phyloP scores from a whole-genome alignment of 2,797 vertebrate species.

The Melanotaenia trifasciata region DNA sequence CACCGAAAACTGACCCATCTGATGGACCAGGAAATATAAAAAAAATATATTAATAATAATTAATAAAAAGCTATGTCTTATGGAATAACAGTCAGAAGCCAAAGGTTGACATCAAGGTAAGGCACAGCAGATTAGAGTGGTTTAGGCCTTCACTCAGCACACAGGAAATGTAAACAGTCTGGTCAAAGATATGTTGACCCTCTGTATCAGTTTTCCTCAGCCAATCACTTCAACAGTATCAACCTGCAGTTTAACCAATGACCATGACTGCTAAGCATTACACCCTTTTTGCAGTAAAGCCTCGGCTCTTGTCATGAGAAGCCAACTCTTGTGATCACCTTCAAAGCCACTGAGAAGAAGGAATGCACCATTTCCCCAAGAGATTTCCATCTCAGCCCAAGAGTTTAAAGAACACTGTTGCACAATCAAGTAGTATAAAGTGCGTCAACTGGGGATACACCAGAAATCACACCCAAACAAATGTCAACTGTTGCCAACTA shows the following conservation, averaged over 20 bases:
- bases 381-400: constrained; percentile 58
- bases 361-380: constrained; percentile 57
- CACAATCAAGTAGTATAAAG: constrained; percentile 45
- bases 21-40: constrained; percentile 43
- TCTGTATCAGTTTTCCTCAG: constrained; percentile 73
- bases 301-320: constrained; percentile 36
- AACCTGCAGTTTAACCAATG: constrained; percentile 58
- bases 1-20: constrained; percentile 49
- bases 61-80: constrained; percentile 29
- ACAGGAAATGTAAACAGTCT: constrained; percentile 70
- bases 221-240: constrained; percentile 73
- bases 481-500: constrained; percentile 52
- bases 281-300: constrained; percentile 57
- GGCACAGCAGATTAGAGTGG: constrained; percentile 49
- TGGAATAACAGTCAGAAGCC: constrained; percentile 49
- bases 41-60: constrained; percentile 11
- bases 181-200: constrained; percentile 72
- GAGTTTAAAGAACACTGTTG: constrained; percentile 41
- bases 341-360: constrained; percentile 49
- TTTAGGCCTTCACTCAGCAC: constrained; percentile 45
- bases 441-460: constrained; percentile 17
- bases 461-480: constrained; percentile 44
- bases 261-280: constrained; percentile 48
- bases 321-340: constrained; percentile 37
- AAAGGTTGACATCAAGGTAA: constrained; percentile 60